These are phyloP conservation scores for Danaus chrysippus DNA, from an alignment of 2,888 invertebrate genomes.

Conservation along the genomic window DNA sequence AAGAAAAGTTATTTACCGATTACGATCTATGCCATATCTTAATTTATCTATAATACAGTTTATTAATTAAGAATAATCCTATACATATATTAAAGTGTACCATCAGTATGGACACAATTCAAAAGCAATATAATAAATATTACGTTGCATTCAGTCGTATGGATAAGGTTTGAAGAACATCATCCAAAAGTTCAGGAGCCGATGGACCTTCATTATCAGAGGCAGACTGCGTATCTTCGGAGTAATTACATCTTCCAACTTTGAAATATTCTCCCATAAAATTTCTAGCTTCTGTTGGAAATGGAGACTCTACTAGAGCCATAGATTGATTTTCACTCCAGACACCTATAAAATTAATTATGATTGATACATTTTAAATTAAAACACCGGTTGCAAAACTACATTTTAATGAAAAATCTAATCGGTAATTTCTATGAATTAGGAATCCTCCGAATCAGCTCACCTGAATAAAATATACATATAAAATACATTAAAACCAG, in stretches of 20 bases:
- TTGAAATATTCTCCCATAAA: conserved; percentile 61
- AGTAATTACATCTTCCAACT: conserved; percentile 72
- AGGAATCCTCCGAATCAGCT: too few relatives aligned
- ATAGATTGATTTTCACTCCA: conserved; percentile 57
- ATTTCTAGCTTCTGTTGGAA: conserved; percentile 62
- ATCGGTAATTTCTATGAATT: too few relatives aligned
- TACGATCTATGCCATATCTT: background rate
- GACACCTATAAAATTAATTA: conserved; percentile 41
- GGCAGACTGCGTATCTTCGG: conserved; percentile 50
- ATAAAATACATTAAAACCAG: too few relatives aligned
- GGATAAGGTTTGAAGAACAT: conserved; percentile 66
- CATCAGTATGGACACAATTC: too few relatives aligned
- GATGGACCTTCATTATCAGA: conserved; percentile 69
- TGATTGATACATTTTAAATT: too few relatives aligned
- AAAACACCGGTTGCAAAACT: too few relatives aligned
- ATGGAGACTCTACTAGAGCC: conserved; percentile 53
- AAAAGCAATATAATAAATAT: conserved; percentile 24
- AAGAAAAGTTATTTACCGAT: background rate
- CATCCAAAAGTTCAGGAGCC: conserved; percentile 68
- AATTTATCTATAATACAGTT: too few relatives aligned
- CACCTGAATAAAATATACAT: too few relatives aligned
- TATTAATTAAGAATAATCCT: too few relatives aligned
- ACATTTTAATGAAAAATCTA: too few relatives aligned
- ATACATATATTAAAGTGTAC: too few relatives aligned
- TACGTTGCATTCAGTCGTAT: conserved; percentile 70